These are phyloP conservation scores for Eulemur albifrons DNA, from an alignment of 2,797 vertebrate genomes.

Conservation along the genomic window DNA sequence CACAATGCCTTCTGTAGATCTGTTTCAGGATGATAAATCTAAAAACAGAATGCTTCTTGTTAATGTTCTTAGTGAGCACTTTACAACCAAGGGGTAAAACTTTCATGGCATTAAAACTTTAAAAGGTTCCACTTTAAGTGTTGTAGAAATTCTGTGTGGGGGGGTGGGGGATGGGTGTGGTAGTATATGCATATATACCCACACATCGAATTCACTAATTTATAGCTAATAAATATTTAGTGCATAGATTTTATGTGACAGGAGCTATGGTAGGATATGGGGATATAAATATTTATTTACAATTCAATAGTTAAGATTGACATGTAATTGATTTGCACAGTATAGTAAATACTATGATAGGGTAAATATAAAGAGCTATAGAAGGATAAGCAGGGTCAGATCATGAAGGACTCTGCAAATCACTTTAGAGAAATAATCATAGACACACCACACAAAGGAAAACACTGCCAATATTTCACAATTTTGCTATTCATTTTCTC, in stretches of 20 bases:
- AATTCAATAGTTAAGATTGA: background rate
- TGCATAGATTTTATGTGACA: background rate
- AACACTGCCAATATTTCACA: background rate
- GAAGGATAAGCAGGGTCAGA: background rate
- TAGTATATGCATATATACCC: background rate
- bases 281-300: background rate
- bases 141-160: background rate
- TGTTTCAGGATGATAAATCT: background rate
- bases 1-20: background rate
- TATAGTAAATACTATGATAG: background rate
- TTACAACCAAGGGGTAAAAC: background rate
- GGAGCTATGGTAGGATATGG: background rate
- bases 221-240: slow-evolving; percentile 46
- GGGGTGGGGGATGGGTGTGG: no score
- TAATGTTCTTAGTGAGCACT: background rate
- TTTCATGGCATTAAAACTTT: background rate
- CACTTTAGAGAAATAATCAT: background rate
- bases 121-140: background rate
- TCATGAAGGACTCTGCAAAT: background rate
- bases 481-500: background rate
- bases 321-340: background rate
- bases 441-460: background rate
- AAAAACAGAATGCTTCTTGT: background rate
- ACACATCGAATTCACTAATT: background rate
- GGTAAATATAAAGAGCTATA: background rate